Base-by-base conservation (phyloP, 2,888 invertebrate genomes). In the Lochmaea crataegi region DNA sequence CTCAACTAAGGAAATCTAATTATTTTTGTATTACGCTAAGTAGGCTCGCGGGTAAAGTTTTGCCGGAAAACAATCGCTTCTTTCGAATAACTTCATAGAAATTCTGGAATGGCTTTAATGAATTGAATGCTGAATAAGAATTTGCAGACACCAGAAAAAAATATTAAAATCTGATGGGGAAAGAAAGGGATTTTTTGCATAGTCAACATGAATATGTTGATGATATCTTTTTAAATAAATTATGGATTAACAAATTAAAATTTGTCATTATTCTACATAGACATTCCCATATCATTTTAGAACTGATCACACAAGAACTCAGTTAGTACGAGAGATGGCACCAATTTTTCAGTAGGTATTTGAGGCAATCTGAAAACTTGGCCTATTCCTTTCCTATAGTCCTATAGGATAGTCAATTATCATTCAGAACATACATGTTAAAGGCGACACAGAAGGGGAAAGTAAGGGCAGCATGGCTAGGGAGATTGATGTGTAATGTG, bases 21-120 rank as follows among this genome's bases (percentile, higher is more conserved):
- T 80, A 80, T 80, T 80, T 80, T 76, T 78, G 77, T 73, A 80
- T 80, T 80, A 80, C 72, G 73, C 70, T 77, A 76, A 79, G 79
- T 79, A 79, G 74, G 68, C 78, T 76, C 77, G 73, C 68, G 78
- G 78, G 79, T 74, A 61, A 75, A 77, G 72, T 79, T 76, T 63
- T 61, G 32, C 57, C 38, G 56, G 65, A 53, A 71, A 73, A 75
- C 73, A 73, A 75, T 72, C 72, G 71, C 63, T 57, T 32, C 60
- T 51, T 38, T 16, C 16, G 53, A 56, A 65, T 48, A 66, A 63
- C 63, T 51, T 63, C 63, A 64, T 67, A 66, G 56, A 63, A 67
- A 73, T 70, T 73, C 67, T 16, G 57, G 41, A 63, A 63, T 70
- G 60, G 32, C 32, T 70, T 65, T 73, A 73, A 73, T 67, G 73